Conservation (phyloP, 2,888 invertebrate species). For the Brachynemurus nebulosus region DNA sequence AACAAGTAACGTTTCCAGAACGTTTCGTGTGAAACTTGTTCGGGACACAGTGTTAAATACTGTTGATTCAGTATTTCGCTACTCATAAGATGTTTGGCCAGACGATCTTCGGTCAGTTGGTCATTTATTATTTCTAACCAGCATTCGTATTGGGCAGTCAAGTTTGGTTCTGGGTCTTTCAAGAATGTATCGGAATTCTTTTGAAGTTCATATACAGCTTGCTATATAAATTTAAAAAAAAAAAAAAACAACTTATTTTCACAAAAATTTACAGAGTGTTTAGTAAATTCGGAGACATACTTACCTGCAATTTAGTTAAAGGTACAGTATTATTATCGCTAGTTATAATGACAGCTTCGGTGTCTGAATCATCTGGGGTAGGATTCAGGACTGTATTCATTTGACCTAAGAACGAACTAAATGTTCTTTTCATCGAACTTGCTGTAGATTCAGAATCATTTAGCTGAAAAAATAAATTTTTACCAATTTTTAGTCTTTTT, state of each 20-base stretch:
- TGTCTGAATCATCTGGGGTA: slow-evolving; percentile 51
- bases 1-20: slow-evolving; percentile 79
- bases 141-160: slow-evolving; percentile 39
- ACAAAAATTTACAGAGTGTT: slow-evolving; percentile 1
- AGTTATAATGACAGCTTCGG: slow-evolving; percentile 51
- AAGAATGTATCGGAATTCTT: slow-evolving; percentile 59
- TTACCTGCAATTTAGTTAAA: slow-evolving; percentile 42
- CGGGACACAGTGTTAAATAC: slow-evolving; percentile 49
- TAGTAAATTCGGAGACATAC: slow-evolving; percentile 7
- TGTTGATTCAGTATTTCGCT: slow-evolving; percentile 34
- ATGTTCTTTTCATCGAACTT: slow-evolving; percentile 54
- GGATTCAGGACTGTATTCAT: slow-evolving; percentile 56
- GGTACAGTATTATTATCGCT: slow-evolving; percentile 50
- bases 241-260: slow-evolving; percentile 6
- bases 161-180: slow-evolving; percentile 44
- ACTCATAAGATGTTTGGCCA: slow-evolving; percentile 44
- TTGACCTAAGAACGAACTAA: slow-evolving; percentile 57
- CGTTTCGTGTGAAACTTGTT: slow-evolving; percentile 52
- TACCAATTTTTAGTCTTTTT: too few relatives aligned
- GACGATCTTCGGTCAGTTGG: slow-evolving; percentile 40
- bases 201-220: slow-evolving; percentile 55
- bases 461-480: slow-evolving; percentile 39
- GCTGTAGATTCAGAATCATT: slow-evolving; percentile 59
- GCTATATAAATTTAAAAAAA: slow-evolving; percentile 30
- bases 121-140: slow-evolving; percentile 43